Percentiles rank a stretch among this genome's conserved stretches.
Evolutionary conservation across 2,888 invertebrate genomes (phyloP).

Genomic region (Machimus atricapillus): DNA sequence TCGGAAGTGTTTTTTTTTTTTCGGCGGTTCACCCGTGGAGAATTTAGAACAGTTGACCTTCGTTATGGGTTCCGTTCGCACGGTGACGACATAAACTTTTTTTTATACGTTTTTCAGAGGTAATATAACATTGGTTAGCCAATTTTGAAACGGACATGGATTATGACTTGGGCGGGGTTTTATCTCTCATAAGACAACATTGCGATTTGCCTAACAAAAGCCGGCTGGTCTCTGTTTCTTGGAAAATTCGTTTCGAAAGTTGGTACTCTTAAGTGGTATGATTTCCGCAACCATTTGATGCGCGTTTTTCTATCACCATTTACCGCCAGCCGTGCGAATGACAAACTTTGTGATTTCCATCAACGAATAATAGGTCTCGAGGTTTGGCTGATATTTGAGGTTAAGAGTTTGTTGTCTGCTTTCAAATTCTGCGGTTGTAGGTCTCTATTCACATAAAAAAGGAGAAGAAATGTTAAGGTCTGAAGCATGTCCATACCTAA

Average conservation of each 20-base stretch:
- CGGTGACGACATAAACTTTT: neutral
- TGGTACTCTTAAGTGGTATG: neutral
- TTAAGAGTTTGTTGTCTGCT: neutral
- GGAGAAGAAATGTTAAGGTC: too few relatives aligned
- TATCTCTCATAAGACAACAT: neutral
- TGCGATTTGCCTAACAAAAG: neutral
- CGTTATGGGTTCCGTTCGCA: neutral
- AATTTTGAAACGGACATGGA: neutral
- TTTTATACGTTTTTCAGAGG: neutral
- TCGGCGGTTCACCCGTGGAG: neutral
- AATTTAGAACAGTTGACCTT: conserved; percentile 10
- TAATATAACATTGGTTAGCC: neutral
- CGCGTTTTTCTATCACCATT: neutral
- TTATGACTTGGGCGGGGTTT: neutral
- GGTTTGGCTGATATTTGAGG: neutral
- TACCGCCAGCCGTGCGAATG: neutral
- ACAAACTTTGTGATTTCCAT: neutral
- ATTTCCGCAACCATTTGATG: neutral
- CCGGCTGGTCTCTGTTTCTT: neutral
- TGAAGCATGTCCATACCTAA: too few relatives aligned
- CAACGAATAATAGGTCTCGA: neutral
- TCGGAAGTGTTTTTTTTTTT: neutral
- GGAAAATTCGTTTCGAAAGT: neutral
- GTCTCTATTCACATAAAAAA: neutral
- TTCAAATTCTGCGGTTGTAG: neutral